A percentile compares a stretch with the other conserved stretches of the same genome.
Conservation (phyloP, 2,888 invertebrate genomes). For the Unio delphinus region DNA sequence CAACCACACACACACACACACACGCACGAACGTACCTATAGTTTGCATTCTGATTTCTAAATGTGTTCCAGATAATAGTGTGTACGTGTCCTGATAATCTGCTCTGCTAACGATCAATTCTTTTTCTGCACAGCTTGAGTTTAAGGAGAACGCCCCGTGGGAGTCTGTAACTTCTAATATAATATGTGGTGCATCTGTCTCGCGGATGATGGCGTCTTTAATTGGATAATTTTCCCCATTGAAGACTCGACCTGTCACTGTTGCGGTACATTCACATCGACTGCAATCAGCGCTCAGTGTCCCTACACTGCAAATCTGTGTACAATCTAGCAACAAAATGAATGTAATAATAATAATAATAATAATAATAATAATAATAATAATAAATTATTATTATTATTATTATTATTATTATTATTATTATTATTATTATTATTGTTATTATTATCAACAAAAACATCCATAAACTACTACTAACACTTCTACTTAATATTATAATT, state of each 20-base stretch:
- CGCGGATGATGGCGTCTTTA: background rate
- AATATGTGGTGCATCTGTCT: background rate
- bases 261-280: background rate
- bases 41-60: too few species aligned
- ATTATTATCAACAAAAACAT: too few species aligned
- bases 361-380: too few species aligned
- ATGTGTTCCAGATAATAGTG: too few species aligned
- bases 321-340: background rate
- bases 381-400: too few species aligned
- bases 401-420: too few species aligned
- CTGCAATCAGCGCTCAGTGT: background rate
- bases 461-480: too few species aligned
- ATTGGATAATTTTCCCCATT: background rate
- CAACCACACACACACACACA: too few species aligned
- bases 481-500: too few species aligned
- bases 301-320: conserved; percentile 2
- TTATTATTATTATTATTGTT: too few species aligned
- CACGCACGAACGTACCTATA: too few species aligned
- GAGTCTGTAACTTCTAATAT: background rate
- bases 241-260: background rate
- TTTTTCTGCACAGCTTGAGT: background rate
- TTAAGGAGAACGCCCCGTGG: conserved; percentile 2
- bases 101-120: background rate
- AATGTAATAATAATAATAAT: too few species aligned
- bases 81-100: background rate